Percentiles rank a stretch among this genome's conserved stretches.
These are phyloP conservation scores for Enhydra lutris DNA, from an alignment of 2,113 vertebrate species.

Conservation along the genomic window DNA sequence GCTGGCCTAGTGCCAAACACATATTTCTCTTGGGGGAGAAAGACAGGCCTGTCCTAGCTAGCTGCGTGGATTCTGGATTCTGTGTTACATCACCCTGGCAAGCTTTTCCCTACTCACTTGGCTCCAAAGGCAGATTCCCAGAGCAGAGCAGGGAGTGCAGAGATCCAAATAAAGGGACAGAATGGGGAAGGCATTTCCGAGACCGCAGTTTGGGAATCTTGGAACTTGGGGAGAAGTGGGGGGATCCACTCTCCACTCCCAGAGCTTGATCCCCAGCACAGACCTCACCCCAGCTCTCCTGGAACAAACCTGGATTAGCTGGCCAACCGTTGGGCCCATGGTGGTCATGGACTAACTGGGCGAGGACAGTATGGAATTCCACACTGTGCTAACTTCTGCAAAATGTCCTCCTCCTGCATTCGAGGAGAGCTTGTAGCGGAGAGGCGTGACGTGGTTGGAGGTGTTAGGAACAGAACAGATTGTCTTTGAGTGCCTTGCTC, in stretches of 20 bases:
- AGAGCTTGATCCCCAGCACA: neutral
- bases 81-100: neutral
- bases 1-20: neutral
- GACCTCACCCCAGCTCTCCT: neutral
- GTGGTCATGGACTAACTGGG: neutral
- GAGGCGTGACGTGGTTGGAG: neutral
- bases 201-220: neutral
- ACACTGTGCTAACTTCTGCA: neutral
- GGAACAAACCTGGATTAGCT: neutral
- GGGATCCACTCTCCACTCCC: neutral
- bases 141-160: neutral
- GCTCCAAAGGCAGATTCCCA: neutral
- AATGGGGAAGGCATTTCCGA: neutral
- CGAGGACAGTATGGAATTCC: rapidly evolving
- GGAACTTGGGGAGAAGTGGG: no score
- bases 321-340: no score
- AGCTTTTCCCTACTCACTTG: neutral
- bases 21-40: no score
- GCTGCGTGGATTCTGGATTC: neutral
- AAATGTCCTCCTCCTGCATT: neutral
- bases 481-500: neutral
- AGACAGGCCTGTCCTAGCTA: neutral
- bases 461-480: no score
- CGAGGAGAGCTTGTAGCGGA: neutral
- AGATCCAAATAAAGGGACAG: neutral